Percentiles rank a stretch among this genome's conserved stretches.
Evolutionary conservation across 2,797 vertebrate genomes (phyloP).

Genomic region (Ateles fusciceps): DNA sequence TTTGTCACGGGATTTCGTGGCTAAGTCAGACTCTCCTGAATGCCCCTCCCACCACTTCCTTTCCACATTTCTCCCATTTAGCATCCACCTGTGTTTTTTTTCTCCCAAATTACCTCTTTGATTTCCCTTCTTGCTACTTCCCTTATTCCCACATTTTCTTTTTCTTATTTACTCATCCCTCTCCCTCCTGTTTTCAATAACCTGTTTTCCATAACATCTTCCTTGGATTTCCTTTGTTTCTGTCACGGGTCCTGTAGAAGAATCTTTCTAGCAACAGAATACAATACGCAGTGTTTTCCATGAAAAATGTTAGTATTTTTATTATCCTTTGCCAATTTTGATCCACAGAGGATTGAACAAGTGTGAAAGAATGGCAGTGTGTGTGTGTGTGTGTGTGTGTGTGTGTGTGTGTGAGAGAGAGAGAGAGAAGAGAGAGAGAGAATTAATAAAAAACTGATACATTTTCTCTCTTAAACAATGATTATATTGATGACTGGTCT

Average conservation of each 20-base stretch:
- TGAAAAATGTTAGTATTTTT: neutral
- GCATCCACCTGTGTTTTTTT: neutral
- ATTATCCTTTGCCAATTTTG: neutral
- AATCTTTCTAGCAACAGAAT: neutral
- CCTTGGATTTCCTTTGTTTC: neutral
- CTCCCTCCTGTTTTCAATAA: neutral
- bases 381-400: neutral
- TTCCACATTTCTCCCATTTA: neutral
- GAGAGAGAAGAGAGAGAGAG: neutral
- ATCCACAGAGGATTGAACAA: neutral
- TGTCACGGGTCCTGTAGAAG: neutral
- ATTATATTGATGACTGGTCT: neutral
- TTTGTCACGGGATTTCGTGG: neutral
- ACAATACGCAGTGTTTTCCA: neutral
- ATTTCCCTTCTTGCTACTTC: neutral
- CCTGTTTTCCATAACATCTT: neutral
- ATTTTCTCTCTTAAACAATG: constrained; percentile 23
- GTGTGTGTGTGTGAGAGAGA: neutral
- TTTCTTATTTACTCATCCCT: neutral
- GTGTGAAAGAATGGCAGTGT: neutral
- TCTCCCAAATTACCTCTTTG: neutral
- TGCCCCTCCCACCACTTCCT: neutral
- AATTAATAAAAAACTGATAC: neutral
- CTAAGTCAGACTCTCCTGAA: neutral
- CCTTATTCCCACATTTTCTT: neutral